Base-by-base conservation (phyloP, 2,888 invertebrate species). In the Nipponacmea schrenckii region DNA sequence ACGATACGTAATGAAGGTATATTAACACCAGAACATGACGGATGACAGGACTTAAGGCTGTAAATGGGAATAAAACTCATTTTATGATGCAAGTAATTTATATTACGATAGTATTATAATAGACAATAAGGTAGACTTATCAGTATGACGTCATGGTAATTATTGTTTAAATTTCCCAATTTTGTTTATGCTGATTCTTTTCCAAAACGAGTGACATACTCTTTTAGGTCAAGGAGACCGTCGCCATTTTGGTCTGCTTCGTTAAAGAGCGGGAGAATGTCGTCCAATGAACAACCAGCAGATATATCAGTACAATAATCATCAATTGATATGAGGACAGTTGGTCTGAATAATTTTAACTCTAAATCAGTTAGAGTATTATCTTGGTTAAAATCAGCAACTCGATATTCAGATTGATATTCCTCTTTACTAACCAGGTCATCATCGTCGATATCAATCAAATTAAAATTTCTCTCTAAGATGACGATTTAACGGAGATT, bases 311-410 rank as follows among this genome's bases (percentile, higher is more conserved):
- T 15, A 15, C 50, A 50, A 50, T 50, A 50, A n/a, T 17, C 20
- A 50, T 17, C 20, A n/a, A 50, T 50, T 15, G 50, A 20, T n/a
- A 50, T 20, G 50, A n/a, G 17, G 20, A 17, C 7, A 50, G 20
- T 50, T n/a, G 50, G 50, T 50, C 50, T 17, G 15, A 50, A 50
- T n/a, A 17, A 17, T 50, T 20, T 50, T 12, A 50, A 14, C 50
- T 50, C 50, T 15, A 50, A n/a, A 50, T 50, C n/a, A n/a, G 17
- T 50, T 20, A 50, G n/a, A 50, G 20, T 20, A n/a, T 20, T 20
- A 10, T 50, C 50, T 50, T n/a, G 50, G n/a, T 50, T 50, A 50
- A 14, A 50, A n/a, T 50, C 50, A 50, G 50, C 50, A 50, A 50
- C 50, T 50, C 50, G 15, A n/a, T 12, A 50, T 50, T 50, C 50